A percentile compares a stretch with the other conserved stretches of the same genome.
Evolutionary conservation across 92 coral and sea anemone species (phyloP).

Genomic region (Epizoanthus ramosus): DNA sequence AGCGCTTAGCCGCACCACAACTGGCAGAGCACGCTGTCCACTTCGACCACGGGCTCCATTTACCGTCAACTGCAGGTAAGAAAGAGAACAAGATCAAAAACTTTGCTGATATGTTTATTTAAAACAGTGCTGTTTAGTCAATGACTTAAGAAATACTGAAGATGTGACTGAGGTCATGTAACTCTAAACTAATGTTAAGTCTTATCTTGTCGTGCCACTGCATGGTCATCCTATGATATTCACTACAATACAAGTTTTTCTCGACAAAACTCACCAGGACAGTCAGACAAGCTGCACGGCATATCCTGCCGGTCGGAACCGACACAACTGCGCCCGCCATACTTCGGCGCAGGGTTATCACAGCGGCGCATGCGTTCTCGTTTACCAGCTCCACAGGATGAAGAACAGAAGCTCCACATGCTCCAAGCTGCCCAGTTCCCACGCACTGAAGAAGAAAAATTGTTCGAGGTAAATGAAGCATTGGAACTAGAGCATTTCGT

Average conservation of each 20-base stretch:
- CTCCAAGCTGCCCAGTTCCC: slow-evolving; percentile 99
- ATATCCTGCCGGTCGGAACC: slow-evolving; percentile 88
- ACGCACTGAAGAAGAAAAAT: slow-evolving; percentile 64
- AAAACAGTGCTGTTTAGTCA: background rate
- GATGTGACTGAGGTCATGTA: too few species aligned
- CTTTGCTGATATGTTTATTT: background rate
- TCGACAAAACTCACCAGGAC: slow-evolving; percentile 74
- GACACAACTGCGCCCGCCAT: slow-evolving; percentile 84
- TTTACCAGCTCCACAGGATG: slow-evolving; percentile 95
- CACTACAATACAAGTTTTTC: background rate
- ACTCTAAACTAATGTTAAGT: too few species aligned
- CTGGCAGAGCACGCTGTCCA: slow-evolving; percentile 86
- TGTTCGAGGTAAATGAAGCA: too few species aligned
- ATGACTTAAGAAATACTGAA: too few species aligned
- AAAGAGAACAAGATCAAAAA: background rate
- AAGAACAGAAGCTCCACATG: slow-evolving; percentile 96
- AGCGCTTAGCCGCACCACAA: slow-evolving; percentile 87
- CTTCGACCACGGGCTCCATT: slow-evolving; percentile 80
- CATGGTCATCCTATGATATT: too few species aligned
- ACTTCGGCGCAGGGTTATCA: slow-evolving; percentile 92
- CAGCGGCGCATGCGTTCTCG: slow-evolving; percentile 97
- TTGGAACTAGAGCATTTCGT: too few species aligned
- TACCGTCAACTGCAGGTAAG: slow-evolving; percentile 69
- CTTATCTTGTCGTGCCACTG: too few species aligned
- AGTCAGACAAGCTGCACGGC: slow-evolving; percentile 96